Conservation (phyloP, 2,888 invertebrate genomes). For the Xestia c-nigrum region DNA sequence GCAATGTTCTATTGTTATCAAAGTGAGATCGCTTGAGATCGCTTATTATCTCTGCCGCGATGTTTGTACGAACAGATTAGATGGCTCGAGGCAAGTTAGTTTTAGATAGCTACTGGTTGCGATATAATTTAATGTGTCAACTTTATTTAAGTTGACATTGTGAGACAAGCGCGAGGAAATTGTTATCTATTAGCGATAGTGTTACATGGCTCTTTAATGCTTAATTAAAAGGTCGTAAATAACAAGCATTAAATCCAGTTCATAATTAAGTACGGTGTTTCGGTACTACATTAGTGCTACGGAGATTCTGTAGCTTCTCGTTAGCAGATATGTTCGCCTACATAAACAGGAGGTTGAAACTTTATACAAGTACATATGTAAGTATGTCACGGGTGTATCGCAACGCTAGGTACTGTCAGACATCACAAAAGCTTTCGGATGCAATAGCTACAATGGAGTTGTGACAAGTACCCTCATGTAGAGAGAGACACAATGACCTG, state of each 20-base stretch:
- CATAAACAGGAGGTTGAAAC: background rate
- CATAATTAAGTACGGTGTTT: background rate
- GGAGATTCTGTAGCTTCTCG: background rate
- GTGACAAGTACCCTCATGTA: slow-evolving; percentile 36
- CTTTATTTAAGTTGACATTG: slow-evolving; percentile 52
- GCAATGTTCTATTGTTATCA: slow-evolving; percentile 61
- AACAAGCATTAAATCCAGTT: background rate
- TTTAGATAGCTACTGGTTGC: slow-evolving; percentile 59
- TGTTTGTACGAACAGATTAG: slow-evolving; percentile 64
- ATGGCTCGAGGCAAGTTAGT: slow-evolving; percentile 52
- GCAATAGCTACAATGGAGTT: slow-evolving; percentile 51
- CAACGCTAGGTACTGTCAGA: slow-evolving; percentile 42
- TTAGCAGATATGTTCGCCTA: background rate
- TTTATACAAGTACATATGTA: slow-evolving; percentile 27
- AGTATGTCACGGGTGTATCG: slow-evolving; percentile 49
- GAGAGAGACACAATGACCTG: slow-evolving; percentile 40
- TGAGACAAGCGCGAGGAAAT: slow-evolving; percentile 45
- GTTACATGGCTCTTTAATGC: slow-evolving; percentile 22
- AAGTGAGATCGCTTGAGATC: slow-evolving; percentile 60
- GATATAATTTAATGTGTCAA: slow-evolving; percentile 52
- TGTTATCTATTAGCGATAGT: slow-evolving; percentile 40
- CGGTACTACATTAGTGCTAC: background rate
- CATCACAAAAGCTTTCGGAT: slow-evolving; percentile 59
- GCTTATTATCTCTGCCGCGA: slow-evolving; percentile 50
- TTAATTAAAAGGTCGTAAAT: slow-evolving; percentile 15